A percentile compares a stretch with the other conserved stretches of the same genome.
Evolutionary conservation across 2,888 invertebrate species (phyloP).

Genomic region (Leuctra nigra): DNA sequence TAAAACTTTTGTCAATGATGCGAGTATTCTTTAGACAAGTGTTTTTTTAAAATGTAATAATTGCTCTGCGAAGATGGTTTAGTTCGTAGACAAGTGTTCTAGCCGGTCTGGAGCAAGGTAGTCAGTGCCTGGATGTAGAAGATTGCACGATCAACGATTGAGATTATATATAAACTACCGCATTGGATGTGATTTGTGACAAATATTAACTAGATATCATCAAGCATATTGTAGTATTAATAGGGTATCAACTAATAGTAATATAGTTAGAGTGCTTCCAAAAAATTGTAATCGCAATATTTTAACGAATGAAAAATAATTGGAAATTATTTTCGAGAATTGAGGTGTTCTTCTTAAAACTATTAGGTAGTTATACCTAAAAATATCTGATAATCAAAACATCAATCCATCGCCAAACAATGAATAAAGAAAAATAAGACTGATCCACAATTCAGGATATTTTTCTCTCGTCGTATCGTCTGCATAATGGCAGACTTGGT

Average conservation of each 20-base stretch:
- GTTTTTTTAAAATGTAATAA: neutral
- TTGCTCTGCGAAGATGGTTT: neutral
- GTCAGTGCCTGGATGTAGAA: neutral
- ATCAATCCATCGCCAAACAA: slow-evolving; percentile 15
- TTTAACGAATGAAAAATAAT: slow-evolving; percentile 2
- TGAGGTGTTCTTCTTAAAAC: neutral
- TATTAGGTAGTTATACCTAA: neutral
- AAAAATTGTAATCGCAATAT: slow-evolving; percentile 17
- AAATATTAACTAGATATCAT: neutral
- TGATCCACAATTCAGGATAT: slow-evolving; percentile 14
- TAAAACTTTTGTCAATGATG: too few species aligned
- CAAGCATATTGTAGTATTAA: neutral
- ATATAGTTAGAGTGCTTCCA: slow-evolving; percentile 20
- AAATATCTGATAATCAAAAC: neutral
- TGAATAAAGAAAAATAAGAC: slow-evolving; percentile 19
- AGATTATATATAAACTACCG: neutral
- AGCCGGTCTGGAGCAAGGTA: slow-evolving; percentile 1
- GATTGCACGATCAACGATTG: neutral
- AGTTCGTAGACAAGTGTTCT: neutral
- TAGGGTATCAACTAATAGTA: neutral
- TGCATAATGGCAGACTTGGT: neutral
- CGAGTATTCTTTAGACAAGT: too few species aligned
- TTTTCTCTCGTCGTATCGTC: slow-evolving; percentile 12
- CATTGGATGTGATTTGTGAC: neutral
- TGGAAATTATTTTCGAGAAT: neutral